Evolutionary conservation across 2,797 vertebrate genomes (phyloP), one percentile per base, ranked within the genome.

Genomic region (Cuculus canorus): DNA sequence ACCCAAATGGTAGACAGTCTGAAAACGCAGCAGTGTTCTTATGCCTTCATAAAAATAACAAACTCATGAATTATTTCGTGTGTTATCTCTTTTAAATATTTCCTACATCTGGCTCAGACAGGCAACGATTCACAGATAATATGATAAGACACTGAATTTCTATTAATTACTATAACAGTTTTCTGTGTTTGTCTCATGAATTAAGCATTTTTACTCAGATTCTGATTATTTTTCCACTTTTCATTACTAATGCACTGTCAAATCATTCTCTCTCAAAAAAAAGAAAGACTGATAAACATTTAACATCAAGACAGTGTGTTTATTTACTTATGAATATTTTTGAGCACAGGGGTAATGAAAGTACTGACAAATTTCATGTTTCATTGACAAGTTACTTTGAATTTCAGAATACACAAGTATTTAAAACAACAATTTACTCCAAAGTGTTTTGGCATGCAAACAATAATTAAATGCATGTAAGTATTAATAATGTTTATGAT

Each of bases 381-480:
- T 96, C 61, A 37, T 86, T 96, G 96, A 96, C 92, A 97, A 96
- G 86, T 94, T 95, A 64, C 82, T 96, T 97, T 95, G 96, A 93
- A 96, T 97, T 96, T 97, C 88, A 96, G 91, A 97, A 95, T 84
- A 94, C 81, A 81, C 48, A 92, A 81, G 77, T 88, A 96, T 96
- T 96, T 97, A 97, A 97, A 95, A 64, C 21, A 47, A 94, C 72
- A 81, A 81, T 92, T 88, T 89, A 52, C 4, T 96, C 86, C 43
- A 65, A 92, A 93, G 61, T 57, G 93, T 79, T 93, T 95, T 94
- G 88, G 56, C 61, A 81, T 59, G 75, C 68, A 88, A 94, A 79
- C 47, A 63, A 72, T 45, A 86, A 78, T 65, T 17, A 88, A 86
- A 70, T 3, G 6, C 47, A 23, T 24, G 1, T 57, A 57, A 79